Evolutionary conservation across 2,888 invertebrate genomes (phyloP).

Genomic region (Chymomyza procnemis): DNA sequence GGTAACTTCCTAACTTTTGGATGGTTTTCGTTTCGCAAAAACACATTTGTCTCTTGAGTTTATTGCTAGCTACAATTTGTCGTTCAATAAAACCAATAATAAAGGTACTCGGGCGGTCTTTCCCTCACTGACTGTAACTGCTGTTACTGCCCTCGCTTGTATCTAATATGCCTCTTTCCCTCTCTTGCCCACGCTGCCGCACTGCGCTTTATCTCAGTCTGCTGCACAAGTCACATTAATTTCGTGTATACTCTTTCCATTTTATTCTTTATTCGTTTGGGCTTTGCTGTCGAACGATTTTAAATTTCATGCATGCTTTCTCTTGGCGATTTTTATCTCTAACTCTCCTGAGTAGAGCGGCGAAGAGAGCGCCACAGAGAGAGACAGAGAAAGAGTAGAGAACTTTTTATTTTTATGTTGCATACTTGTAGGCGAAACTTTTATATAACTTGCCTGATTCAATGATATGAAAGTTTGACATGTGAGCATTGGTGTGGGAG

Average conservation of each 20-base stretch:
- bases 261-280: background rate
- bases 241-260: background rate
- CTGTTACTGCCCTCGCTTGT: too few relatives aligned
- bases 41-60: too few relatives aligned
- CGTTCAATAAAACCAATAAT: too few relatives aligned
- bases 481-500: constrained; percentile 10
- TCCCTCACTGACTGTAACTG: too few relatives aligned
- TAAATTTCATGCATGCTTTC: background rate
- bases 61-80: too few relatives aligned
- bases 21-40: too few relatives aligned
- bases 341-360: background rate
- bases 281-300: background rate
- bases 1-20: too few relatives aligned
- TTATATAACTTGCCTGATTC: constrained; percentile 12
- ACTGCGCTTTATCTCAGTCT: background rate
- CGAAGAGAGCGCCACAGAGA: too few relatives aligned
- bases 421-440: constrained; percentile 4
- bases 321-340: constrained; percentile 1
- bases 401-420: background rate
- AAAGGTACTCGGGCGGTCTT: too few relatives aligned
- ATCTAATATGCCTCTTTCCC: background rate
- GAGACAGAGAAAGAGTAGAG: background rate
- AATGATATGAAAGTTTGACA: constrained; percentile 49
- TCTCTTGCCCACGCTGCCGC: too few relatives aligned
- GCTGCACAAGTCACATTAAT: background rate